These are phyloP conservation scores for Podarcis lilfordi DNA, from an alignment of 2,797 vertebrate species.

Conservation along the genomic window DNA sequence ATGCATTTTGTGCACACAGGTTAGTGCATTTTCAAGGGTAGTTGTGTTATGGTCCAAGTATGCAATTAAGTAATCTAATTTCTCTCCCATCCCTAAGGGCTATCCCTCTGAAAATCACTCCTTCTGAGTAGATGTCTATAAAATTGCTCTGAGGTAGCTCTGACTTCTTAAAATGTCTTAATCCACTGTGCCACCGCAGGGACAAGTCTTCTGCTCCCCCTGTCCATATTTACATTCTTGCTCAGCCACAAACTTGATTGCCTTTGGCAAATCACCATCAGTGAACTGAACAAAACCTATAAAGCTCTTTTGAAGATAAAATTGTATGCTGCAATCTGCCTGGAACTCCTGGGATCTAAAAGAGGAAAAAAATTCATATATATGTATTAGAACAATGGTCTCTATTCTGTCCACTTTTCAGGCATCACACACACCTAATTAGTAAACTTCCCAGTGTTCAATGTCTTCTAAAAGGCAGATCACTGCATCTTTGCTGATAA, in stretches of 20 bases:
- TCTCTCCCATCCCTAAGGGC: no score
- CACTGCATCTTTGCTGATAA: conserved; percentile 10
- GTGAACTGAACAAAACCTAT: background rate
- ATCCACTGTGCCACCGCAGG: background rate
- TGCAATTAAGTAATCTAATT: no score
- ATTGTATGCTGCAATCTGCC: background rate
- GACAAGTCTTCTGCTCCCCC: background rate
- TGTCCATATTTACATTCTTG: background rate
- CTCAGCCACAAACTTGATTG: background rate
- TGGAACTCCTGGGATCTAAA: background rate
- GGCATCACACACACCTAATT: background rate
- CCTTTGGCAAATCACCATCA: background rate
- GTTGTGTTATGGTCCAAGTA: no score
- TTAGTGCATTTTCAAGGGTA: no score
- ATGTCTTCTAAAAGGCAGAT: conserved; percentile 26
- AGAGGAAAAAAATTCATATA: background rate
- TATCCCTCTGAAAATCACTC: no score
- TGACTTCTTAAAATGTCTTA: background rate
- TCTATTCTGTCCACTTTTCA: background rate
- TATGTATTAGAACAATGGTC: background rate
- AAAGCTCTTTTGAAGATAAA: background rate
- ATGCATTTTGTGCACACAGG: no score
- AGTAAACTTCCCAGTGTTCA: conserved; percentile 4
- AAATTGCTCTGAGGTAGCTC: background rate
- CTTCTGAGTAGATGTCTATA: no score